A percentile compares a stretch with the other conserved stretches of the same genome.
Conservation (phyloP, 2,113 vertebrate genomes). For the Pelusios castaneus region DNA sequence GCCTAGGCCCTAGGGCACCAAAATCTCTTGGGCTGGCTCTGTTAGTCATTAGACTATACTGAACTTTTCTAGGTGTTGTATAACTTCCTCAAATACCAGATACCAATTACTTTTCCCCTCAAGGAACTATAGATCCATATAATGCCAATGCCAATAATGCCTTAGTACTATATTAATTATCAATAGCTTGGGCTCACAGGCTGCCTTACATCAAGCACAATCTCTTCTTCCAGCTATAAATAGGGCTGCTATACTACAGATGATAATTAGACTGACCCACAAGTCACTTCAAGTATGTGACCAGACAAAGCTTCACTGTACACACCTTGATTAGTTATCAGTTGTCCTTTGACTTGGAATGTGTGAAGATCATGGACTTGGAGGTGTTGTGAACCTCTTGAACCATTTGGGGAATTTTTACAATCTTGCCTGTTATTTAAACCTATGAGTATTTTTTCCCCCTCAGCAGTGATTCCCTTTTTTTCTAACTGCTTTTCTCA, state of each 20-base stretch:
- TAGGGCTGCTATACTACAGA: background rate
- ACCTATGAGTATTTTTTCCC: background rate
- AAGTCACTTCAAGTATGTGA: background rate
- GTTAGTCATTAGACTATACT: no score
- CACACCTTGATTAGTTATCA: background rate
- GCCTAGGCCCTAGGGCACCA: no score
- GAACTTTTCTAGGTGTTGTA: background rate
- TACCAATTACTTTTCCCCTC: background rate
- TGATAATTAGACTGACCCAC: no score
- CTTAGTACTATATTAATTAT: background rate
- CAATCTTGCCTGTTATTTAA: background rate
- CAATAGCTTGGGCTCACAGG: rapidly evolving
- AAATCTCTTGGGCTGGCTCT: no score
- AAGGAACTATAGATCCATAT: background rate
- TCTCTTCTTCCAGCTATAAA: background rate
- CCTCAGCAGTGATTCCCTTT: rapidly evolving
- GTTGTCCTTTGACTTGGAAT: background rate
- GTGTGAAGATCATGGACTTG: background rate
- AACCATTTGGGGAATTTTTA: background rate
- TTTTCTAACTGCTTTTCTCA: background rate
- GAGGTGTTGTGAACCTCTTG: background rate
- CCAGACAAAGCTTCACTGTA: background rate
- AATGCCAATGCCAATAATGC: background rate
- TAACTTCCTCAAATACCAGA: background rate
- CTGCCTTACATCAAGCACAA: background rate